These are phyloP conservation scores for Hydriomena furcata DNA, from an alignment of 2,888 invertebrate species.

Conservation along the genomic window DNA sequence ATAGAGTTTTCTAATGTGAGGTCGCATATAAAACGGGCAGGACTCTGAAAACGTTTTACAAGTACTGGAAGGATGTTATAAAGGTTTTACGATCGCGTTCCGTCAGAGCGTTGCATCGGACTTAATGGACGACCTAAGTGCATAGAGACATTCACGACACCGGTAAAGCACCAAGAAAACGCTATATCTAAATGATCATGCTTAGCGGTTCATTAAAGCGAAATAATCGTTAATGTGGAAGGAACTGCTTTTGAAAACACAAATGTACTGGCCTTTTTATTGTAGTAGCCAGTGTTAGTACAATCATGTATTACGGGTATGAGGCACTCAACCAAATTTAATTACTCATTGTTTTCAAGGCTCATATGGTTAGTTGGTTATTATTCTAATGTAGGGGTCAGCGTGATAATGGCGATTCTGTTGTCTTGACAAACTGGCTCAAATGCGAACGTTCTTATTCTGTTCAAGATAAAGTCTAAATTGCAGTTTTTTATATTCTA, in stretches of 20 bases:
- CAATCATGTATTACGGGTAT: background rate
- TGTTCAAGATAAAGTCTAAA: too few relatives aligned
- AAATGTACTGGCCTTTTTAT: constrained; percentile 1
- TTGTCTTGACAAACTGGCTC: too few relatives aligned
- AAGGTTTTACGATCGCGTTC: constrained; percentile 81
- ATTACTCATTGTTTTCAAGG: background rate
- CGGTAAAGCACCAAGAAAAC: constrained; percentile 62
- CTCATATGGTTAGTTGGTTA: background rate
- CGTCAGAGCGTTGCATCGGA: constrained; percentile 77
- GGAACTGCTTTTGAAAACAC: constrained; percentile 35
- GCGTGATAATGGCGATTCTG: background rate
- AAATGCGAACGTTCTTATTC: too few relatives aligned
- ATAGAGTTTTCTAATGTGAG: constrained; percentile 64
- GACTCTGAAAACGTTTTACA: constrained; percentile 79
- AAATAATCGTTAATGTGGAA: constrained; percentile 35
- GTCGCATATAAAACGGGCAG: constrained; percentile 73
- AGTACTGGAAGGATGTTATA: constrained; percentile 83
- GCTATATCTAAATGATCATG: constrained; percentile 55
- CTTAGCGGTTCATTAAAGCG: constrained; percentile 56
- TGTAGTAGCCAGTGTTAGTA: constrained; percentile 1
- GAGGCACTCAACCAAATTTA: constrained; percentile 1
- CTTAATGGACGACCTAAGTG: constrained; percentile 83
- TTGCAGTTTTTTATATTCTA: too few relatives aligned
- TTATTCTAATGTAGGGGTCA: background rate
- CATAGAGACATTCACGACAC: constrained; percentile 79